A percentile compares a stretch with the other conserved stretches of the same genome.
Evolutionary conservation across 2,797 vertebrate species (phyloP).

Genomic region (Rhinogobio ventralis): DNA sequence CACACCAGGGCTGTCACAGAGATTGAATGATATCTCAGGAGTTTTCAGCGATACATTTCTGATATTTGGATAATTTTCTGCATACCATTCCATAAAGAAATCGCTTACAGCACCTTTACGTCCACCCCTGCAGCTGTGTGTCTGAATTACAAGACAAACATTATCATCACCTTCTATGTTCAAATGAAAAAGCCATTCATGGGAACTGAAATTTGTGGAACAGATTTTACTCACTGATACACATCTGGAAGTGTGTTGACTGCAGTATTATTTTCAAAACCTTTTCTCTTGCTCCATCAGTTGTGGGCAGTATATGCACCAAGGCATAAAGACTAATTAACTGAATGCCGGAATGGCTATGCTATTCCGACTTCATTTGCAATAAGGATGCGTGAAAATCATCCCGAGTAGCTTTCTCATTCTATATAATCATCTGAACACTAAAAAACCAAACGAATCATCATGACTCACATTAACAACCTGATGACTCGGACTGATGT

Average conservation of each 20-base stretch:
- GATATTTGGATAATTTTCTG: neutral
- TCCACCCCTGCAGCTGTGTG: neutral
- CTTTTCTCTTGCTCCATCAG: slow-evolving; percentile 11
- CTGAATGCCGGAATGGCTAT: slow-evolving; percentile 7
- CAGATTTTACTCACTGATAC: slow-evolving; percentile 14
- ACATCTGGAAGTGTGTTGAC: slow-evolving; percentile 27
- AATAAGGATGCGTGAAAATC: slow-evolving; percentile 22
- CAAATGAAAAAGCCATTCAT: slow-evolving; percentile 24
- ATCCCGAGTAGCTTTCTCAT: slow-evolving; percentile 28
- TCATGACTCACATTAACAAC: slow-evolving; percentile 32
- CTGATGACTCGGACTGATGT: slow-evolving; percentile 36
- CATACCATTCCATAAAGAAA: slow-evolving; percentile 1
- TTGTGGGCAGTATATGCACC: slow-evolving; percentile 8
- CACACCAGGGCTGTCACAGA: neutral
- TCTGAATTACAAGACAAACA: slow-evolving; percentile 14
- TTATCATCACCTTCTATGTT: neutral
- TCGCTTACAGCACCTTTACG: neutral
- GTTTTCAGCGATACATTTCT: neutral
- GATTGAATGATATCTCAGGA: neutral
- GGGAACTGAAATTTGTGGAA: neutral
- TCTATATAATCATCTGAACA: slow-evolving; percentile 19
- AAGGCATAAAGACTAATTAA: slow-evolving; percentile 35
- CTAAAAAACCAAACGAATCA: slow-evolving; percentile 25
- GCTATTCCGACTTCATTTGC: slow-evolving; percentile 26
- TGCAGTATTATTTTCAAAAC: neutral